Conservation (phyloP, 2,113 vertebrate species). For the Malurus alboscapulatus region DNA sequence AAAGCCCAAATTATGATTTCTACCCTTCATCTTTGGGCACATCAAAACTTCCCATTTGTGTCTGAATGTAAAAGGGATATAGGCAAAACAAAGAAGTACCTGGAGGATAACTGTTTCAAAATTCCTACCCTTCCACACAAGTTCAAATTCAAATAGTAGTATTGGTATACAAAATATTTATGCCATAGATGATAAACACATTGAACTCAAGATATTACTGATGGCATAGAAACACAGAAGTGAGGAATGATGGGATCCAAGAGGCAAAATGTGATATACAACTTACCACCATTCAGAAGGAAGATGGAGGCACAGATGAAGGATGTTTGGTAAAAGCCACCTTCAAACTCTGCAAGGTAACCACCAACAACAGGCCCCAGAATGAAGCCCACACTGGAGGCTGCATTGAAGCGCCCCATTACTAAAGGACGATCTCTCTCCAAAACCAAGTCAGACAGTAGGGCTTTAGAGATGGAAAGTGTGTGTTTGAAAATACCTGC, state of each 20-base stretch:
- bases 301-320: slow-evolving; percentile 88
- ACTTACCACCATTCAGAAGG: slow-evolving; percentile 88
- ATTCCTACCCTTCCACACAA: background rate
- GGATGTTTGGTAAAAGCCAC: slow-evolving; percentile 87
- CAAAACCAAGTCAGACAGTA: slow-evolving; percentile 90
- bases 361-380: slow-evolving; percentile 92
- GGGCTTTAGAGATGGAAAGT: slow-evolving; percentile 90
- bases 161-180: background rate
- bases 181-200: background rate
- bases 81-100: background rate
- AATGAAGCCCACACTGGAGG: slow-evolving; percentile 91
- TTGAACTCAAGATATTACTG: background rate
- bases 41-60: background rate
- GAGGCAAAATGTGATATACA: background rate
- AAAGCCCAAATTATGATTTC: background rate
- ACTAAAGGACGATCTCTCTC: slow-evolving; percentile 88
- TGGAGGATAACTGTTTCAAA: background rate
- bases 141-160: background rate
- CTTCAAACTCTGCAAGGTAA: slow-evolving; percentile 87
- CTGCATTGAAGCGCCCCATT: slow-evolving; percentile 91
- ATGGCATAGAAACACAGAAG: background rate
- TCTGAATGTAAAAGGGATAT: background rate
- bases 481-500: slow-evolving; percentile 97
- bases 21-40: background rate
- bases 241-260: background rate